Evolutionary conservation across 2,888 invertebrate genomes (phyloP).

Genomic region (Eupithecia centaureata): DNA sequence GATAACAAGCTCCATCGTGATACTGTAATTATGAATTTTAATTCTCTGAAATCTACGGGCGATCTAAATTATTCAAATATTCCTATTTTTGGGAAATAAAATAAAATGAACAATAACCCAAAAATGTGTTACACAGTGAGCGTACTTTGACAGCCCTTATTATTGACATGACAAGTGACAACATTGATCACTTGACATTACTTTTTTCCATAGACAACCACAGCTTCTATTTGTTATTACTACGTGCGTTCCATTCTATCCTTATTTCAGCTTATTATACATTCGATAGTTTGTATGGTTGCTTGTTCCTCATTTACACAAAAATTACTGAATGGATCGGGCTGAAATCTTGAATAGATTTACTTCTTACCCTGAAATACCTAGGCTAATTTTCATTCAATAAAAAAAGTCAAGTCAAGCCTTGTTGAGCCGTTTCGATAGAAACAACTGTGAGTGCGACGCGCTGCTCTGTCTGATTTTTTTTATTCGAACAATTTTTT

Average conservation of each 20-base stretch:
- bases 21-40: constrained; percentile 43
- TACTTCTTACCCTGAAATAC: no score
- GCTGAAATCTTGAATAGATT: no score
- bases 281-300: no score
- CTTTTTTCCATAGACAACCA: background rate
- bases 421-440: no score
- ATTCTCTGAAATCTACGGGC: constrained; percentile 43
- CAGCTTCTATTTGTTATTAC: background rate
- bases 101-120: constrained; percentile 53
- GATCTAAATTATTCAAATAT: constrained; percentile 14
- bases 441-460: no score
- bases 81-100: constrained; percentile 42
- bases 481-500: background rate
- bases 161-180: background rate
- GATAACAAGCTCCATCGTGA: constrained; percentile 61
- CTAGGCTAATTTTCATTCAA: no score
- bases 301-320: no score
- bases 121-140: constrained; percentile 50
- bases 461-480: no score
- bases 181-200: constrained; percentile 2
- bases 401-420: no score
- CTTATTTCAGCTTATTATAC: no score
- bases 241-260: no score
- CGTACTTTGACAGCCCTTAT: constrained; percentile 24
- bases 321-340: no score